Conservation (phyloP, 2,113 vertebrate species). For the Catharus fuscescens region DNA sequence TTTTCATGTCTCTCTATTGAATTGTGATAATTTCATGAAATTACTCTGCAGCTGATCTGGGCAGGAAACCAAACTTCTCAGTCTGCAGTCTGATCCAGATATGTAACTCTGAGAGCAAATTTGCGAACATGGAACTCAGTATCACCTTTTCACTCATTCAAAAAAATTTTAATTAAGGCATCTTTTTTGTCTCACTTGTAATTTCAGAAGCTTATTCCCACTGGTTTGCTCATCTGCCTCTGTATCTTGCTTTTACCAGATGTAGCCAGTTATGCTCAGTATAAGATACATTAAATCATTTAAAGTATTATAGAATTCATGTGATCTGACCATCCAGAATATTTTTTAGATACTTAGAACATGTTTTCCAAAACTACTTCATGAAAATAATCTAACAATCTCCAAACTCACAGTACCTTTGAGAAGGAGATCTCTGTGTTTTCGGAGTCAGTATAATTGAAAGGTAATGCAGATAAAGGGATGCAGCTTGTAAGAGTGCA, state of each 20-base stretch:
- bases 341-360: not conserved
- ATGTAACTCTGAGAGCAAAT: not conserved
- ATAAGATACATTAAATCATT: not conserved
- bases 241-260: not conserved
- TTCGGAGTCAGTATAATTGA: accelerated
- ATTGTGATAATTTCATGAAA: constrained; percentile 16
- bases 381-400: not conserved
- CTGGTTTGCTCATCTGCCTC: not conserved
- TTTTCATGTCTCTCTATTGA: not conserved
- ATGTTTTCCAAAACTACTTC: not conserved
- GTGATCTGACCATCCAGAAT: not conserved
- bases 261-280: not conserved
- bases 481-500: not conserved
- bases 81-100: constrained; percentile 5
- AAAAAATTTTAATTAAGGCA: not conserved
- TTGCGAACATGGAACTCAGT: not conserved
- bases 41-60: constrained; percentile 18
- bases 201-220: not conserved
- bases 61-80: constrained; percentile 19
- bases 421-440: not conserved
- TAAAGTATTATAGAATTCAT: not conserved
- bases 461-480: not conserved
- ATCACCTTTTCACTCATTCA: not conserved
- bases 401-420: not conserved
- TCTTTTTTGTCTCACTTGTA: not conserved